Base-by-base conservation (phyloP, 2,113 vertebrate genomes). In the Propithecus coquereli region DNA sequence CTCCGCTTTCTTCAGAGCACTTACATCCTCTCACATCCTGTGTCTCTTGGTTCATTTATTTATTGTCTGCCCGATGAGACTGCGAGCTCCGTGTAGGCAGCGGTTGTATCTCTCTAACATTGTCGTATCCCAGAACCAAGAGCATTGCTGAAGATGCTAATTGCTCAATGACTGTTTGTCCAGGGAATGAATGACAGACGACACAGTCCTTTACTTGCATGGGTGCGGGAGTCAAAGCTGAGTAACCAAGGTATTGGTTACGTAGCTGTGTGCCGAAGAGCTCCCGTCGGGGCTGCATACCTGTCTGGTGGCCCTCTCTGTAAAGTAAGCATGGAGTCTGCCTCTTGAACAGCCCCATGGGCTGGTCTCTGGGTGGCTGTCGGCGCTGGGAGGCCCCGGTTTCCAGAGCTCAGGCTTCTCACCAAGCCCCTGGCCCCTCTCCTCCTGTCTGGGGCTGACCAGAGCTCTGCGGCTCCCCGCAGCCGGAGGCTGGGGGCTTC, bases 171-270 rank as follows among this genome's bases (percentile, higher is more conserved):
- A 40, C 73, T 32, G 3, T 86, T 43, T 57, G 11, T 77, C 22
- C 45, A 45, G n/a, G 37, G n/a, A 76, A 22, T 30, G 32, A 23
- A 54, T 30, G 34, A 13, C 61, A 5, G 50, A 57, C 2, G n/a
- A 43, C 9, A 16, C 6, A 0, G 5, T 3, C 32, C 87, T 89
- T 91, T 37, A 7, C 22, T n/a, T 9, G 37, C 25, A 37, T n/a
- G 66, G 76, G 32, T 2, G 2, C 6, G 25, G 45, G 61, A 3
- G 11, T 27, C 30, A 37, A 8, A 1, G 0, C 0, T 57, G 20
- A 57, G 54, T 57, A 57, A 0, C 25, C 7, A 2, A 47, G 50
- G 37, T 2, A 1, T 47, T 27, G n/a, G 30, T 76, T 34, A 22
- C 5, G 0, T 20, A 50, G 22, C 14, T 20, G 1, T 5, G 0